A percentile compares a stretch with the other conserved stretches of the same genome.
phyloP scores from a whole-genome alignment of 2,797 vertebrate species.

The Bryconaethiops microstoma region DNA sequence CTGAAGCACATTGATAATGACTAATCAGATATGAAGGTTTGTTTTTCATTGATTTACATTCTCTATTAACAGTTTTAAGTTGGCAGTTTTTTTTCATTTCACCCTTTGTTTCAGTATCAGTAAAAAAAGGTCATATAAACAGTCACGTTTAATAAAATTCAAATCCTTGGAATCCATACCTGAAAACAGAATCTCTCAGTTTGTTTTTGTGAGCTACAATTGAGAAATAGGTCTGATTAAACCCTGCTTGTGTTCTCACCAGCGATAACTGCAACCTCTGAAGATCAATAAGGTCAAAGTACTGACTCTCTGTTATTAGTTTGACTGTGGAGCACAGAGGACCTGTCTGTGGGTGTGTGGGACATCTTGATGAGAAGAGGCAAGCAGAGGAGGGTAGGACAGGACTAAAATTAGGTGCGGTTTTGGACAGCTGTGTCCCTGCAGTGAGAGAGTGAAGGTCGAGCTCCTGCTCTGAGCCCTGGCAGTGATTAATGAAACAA shows the following conservation, averaged over 20 bases:
- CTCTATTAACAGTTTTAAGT: too few species aligned
- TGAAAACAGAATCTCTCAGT: too few species aligned
- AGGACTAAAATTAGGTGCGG: constrained; percentile 57
- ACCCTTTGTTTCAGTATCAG: too few species aligned
- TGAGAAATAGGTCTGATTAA: neutral
- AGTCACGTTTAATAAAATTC: too few species aligned
- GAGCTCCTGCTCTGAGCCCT: constrained; percentile 44
- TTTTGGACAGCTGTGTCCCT: constrained; percentile 58
- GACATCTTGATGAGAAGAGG: constrained; percentile 24
- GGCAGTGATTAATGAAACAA: constrained; percentile 57
- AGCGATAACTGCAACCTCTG: neutral
- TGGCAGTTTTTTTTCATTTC: too few species aligned
- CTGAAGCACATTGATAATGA: too few species aligned
- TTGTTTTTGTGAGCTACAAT: neutral
- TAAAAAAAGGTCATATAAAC: too few species aligned
- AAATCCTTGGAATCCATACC: too few species aligned
- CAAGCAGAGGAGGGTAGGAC: constrained; percentile 19
- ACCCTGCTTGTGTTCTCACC: neutral
- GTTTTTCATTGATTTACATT: too few species aligned
- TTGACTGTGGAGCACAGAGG: neutral
- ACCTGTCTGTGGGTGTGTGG: constrained; percentile 7
- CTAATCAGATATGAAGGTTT: too few species aligned
- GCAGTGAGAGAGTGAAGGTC: constrained; percentile 50
- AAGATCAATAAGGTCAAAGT: neutral
- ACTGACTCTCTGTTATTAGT: neutral